A percentile compares a stretch with the other conserved stretches of the same genome.
phyloP scores from a whole-genome alignment of 1,140 invertebrate genomes.

The Trichogramma pretiosum region DNA sequence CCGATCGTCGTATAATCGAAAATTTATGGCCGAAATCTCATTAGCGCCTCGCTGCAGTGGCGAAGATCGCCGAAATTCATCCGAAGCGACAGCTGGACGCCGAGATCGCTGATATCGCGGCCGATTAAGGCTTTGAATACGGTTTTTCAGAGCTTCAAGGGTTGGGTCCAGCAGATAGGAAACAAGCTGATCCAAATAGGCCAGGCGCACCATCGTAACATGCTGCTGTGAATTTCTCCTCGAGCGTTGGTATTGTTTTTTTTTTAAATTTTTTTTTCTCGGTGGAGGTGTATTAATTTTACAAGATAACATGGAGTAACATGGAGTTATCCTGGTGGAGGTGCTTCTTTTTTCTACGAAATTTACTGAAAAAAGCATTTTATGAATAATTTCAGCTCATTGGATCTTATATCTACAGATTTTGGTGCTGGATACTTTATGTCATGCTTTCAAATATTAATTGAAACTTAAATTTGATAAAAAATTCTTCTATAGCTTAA shows the following conservation, averaged over 20 bases:
- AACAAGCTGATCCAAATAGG: background rate
- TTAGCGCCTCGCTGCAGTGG: constrained; percentile 3
- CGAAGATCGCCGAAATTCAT: constrained; percentile 4
- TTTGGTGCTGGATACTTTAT: background rate
- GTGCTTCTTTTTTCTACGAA: background rate
- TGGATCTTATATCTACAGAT: background rate
- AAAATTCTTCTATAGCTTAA: no score
- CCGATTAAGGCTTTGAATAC: background rate
- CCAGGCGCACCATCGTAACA: background rate
- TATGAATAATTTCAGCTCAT: background rate
- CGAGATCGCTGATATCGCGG: background rate
- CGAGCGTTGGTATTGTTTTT: no score
- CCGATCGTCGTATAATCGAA: no score
- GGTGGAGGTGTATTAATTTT: no score
- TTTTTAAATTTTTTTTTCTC: no score
- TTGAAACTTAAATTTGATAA: no score
- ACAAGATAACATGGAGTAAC: background rate
- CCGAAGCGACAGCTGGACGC: background rate
- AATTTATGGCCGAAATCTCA: no score
- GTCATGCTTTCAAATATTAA: no score
- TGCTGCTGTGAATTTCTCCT: no score
- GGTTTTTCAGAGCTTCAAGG: constrained; percentile 1
- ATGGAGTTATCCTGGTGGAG: constrained; percentile 6
- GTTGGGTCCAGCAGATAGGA: background rate
- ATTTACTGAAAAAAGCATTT: background rate